Conservation (phyloP, 2,888 invertebrate genomes). For the Chalcosyrphus nemorum region DNA sequence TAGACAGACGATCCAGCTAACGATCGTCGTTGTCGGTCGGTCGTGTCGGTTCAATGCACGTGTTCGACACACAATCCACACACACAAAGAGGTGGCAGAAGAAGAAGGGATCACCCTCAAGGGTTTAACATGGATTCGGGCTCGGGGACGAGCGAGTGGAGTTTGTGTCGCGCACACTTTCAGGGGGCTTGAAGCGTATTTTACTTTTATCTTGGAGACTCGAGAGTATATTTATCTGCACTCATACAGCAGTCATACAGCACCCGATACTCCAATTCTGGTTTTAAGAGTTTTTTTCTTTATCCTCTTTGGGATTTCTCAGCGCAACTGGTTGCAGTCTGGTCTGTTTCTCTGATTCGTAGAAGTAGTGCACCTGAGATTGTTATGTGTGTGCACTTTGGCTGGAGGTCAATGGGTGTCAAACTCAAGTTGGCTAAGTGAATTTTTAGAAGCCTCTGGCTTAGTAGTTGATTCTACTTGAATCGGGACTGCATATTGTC, state of each 20-base stretch:
- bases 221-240: constrained; percentile 8
- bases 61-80: constrained; percentile 48
- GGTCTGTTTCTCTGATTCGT: constrained; percentile 10
- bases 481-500: too few relatives aligned
- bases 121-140: constrained; percentile 13
- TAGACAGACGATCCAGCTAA: constrained; percentile 26
- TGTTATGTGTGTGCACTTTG: constrained; percentile 31
- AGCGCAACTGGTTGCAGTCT: constrained; percentile 46
- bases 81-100: not conserved
- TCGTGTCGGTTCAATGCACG: constrained; percentile 44
- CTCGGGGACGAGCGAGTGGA: constrained; percentile 33
- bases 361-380: constrained; percentile 55
- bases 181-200: not conserved
- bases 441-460: not conserved
- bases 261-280: constrained; percentile 1
- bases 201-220: constrained; percentile 28
- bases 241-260: constrained; percentile 6
- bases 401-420: constrained; percentile 22
- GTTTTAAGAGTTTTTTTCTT: not conserved
- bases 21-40: too few relatives aligned
- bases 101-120: constrained; percentile 42
- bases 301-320: constrained; percentile 12
- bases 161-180: constrained; percentile 66
- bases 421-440: constrained; percentile 1
- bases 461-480: too few relatives aligned